Percentiles rank a stretch among this genome's conserved stretches.
Evolutionary conservation across 2,888 invertebrate genomes (phyloP).

Genomic region (Bombyx huttoni): DNA sequence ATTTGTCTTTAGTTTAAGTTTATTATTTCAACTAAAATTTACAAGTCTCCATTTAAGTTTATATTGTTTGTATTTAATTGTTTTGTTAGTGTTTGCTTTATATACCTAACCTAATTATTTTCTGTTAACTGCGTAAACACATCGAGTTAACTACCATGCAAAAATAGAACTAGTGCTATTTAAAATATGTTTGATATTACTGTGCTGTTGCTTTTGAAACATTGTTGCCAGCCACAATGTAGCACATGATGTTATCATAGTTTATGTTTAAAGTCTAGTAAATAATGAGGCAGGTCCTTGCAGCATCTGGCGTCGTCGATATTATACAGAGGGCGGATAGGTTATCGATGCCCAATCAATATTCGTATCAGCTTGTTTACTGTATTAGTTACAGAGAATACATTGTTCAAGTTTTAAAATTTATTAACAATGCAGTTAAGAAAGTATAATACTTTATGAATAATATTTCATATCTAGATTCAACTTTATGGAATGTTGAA

Average conservation of each 20-base stretch:
- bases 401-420: background rate
- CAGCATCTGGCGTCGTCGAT: background rate
- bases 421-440: too few relatives aligned
- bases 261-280: background rate
- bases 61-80: background rate
- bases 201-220: background rate
- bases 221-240: background rate
- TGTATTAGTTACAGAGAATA: background rate
- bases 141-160: background rate
- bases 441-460: too few relatives aligned
- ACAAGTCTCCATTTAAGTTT: background rate
- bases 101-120: background rate
- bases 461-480: too few relatives aligned
- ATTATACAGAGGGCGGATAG: background rate
- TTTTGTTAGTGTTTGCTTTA: background rate
- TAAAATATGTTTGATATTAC: background rate
- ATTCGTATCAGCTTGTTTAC: background rate
- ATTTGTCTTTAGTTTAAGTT: too few relatives aligned
- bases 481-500: too few relatives aligned
- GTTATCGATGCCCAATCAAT: background rate
- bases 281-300: background rate
- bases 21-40: too few relatives aligned
- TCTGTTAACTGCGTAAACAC: background rate
- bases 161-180: background rate
- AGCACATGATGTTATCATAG: background rate